These are phyloP conservation scores for Zygothrica quintamaculata DNA, from an alignment of 2,888 invertebrate species.

Conservation along the genomic window DNA sequence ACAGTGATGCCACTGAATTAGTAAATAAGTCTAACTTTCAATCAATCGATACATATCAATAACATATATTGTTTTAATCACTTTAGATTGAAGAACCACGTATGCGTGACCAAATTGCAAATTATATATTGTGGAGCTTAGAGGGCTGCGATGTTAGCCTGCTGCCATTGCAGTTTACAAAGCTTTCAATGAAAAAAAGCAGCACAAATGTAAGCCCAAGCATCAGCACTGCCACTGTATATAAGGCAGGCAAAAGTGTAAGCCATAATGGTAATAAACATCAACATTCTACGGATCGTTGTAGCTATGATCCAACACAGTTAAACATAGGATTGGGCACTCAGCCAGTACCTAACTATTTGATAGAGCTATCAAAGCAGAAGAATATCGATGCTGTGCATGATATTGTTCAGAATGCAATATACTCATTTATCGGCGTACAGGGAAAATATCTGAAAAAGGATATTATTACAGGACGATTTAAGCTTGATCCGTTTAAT, in stretches of 20 bases:
- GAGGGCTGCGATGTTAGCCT: constrained; percentile 1
- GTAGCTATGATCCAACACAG: constrained; percentile 40
- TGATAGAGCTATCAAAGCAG: constrained; percentile 12
- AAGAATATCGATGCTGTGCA: constrained; percentile 41
- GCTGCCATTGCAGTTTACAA: not conserved
- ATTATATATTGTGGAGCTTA: constrained; percentile 32
- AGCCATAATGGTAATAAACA: not conserved
- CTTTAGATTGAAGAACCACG: constrained; percentile 29
- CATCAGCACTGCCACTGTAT: not conserved
- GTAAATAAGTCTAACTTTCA: constrained; percentile 21
- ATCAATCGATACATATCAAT: not conserved
- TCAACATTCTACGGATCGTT: too few species aligned
- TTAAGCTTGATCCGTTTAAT: constrained; percentile 86
- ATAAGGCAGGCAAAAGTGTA: not conserved
- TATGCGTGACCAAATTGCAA: constrained; percentile 30
- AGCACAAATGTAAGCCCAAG: not conserved
- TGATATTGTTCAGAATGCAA: constrained; percentile 90
- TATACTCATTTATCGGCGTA: constrained; percentile 95
- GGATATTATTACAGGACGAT: constrained; percentile 87
- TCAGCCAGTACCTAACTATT: constrained; percentile 22
- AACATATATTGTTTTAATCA: not conserved
- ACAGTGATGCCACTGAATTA: constrained; percentile 10
- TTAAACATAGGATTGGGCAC: constrained; percentile 2
- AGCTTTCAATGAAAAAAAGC: not conserved
- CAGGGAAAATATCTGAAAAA: constrained; percentile 90